Conservation (phyloP, 2,888 invertebrate genomes). For the Geotrupes spiniger region DNA sequence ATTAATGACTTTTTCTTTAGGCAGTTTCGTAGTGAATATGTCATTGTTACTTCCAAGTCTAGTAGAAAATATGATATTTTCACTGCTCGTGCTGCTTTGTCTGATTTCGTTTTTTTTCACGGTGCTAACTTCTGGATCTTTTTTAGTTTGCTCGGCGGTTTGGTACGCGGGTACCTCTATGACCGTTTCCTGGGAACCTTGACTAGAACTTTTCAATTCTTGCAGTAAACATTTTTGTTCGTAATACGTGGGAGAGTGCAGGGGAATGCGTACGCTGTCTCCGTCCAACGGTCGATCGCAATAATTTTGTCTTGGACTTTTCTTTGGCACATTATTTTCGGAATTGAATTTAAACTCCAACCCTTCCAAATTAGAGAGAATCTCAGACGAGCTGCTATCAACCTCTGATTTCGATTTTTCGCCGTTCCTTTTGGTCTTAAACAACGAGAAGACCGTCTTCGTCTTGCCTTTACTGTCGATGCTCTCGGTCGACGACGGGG, state of each 20-base stretch:
- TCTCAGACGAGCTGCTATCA: constrained; percentile 35
- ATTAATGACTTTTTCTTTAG: constrained; percentile 38
- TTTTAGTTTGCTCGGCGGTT: constrained; percentile 22
- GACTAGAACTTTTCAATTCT: constrained; percentile 46
- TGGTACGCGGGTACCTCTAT: constrained; percentile 40
- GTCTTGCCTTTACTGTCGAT: constrained; percentile 50
- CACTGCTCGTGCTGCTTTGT: constrained; percentile 48
- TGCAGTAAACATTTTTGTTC: constrained; percentile 45
- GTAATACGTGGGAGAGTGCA: constrained; percentile 73
- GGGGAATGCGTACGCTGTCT: constrained; percentile 66
- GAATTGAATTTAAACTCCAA: constrained; percentile 42
- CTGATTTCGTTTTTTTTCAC: constrained; percentile 30
- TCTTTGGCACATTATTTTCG: constrained; percentile 19
- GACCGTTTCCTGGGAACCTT: constrained; percentile 56
- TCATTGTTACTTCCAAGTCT: constrained; percentile 68
- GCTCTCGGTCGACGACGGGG: constrained; percentile 53
- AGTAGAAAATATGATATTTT: constrained; percentile 63
- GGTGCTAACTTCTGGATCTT: constrained; percentile 1
- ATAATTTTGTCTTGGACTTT: constrained; percentile 46
- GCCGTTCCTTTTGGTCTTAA: constrained; percentile 57
- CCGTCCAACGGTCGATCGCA: constrained; percentile 65
- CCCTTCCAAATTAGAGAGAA: constrained; percentile 45
- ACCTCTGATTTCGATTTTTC: constrained; percentile 51
- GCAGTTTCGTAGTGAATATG: constrained; percentile 58
- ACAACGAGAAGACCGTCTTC: constrained; percentile 66